phyloP scores from a whole-genome alignment of 1,140 invertebrate species.

The Panagrolaimus sp. region DNA sequence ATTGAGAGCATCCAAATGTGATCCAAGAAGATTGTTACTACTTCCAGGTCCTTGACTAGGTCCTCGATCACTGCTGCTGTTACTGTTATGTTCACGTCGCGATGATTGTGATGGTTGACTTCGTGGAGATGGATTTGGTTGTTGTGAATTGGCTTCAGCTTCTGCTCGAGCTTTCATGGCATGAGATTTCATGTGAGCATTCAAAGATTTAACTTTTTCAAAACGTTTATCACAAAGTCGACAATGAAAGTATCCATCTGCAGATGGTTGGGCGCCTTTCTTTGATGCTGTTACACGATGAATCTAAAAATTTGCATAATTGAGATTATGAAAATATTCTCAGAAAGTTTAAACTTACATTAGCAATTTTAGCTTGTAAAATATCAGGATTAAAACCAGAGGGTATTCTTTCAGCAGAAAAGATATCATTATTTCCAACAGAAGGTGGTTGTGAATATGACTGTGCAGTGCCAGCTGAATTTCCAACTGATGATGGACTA shows the following conservation, averaged over 20 bases:
- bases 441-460: conserved; percentile 16
- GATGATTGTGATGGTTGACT: background rate
- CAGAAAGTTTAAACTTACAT: background rate
- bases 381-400: background rate
- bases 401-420: no score
- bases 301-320: conserved; percentile 15
- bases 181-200: conserved; percentile 57
- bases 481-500: conserved; percentile 26
- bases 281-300: conserved; percentile 23
- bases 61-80: no score
- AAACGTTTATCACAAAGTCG: conserved; percentile 56
- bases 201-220: conserved; percentile 57
- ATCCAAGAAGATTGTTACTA: background rate
- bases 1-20: background rate
- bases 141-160: conserved; percentile 47
- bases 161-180: conserved; percentile 57
- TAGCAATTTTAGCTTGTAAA: conserved; percentile 5
- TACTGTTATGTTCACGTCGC: background rate
- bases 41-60: no score
- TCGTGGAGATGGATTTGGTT: no score
- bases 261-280: conserved; percentile 56
- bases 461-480: background rate
- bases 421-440: conserved; percentile 13
- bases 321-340: background rate
- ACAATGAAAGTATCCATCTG: conserved; percentile 58